Conservation (phyloP, 2,113 vertebrate genomes). For the Brienomyrus brachyistius region DNA sequence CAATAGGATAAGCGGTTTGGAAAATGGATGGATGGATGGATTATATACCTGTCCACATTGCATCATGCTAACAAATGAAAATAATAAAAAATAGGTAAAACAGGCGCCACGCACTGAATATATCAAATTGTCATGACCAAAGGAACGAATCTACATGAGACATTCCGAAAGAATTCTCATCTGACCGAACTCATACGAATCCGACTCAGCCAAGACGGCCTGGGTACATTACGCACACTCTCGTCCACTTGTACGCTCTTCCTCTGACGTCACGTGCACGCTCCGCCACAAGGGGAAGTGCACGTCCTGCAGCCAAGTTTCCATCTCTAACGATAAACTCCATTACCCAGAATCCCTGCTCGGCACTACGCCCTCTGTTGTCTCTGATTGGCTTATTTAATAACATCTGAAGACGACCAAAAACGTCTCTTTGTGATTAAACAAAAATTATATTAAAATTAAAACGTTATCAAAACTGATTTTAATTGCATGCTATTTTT, state of each 20-base stretch:
- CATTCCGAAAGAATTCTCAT: neutral
- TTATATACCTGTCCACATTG: no score
- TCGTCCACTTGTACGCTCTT: no score
- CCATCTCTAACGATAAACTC: neutral
- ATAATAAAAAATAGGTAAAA: no score
- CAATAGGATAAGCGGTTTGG: no score
- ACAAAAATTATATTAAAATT: neutral
- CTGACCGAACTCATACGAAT: neutral
- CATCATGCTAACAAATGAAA: no score
- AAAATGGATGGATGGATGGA: no score
- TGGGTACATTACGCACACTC: no score
- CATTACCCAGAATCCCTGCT: neutral
- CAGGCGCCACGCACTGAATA: no score
- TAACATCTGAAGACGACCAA: neutral
- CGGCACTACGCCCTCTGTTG: neutral
- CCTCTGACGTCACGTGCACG: no score
- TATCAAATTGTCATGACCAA: no score
- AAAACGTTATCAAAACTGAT: neutral
- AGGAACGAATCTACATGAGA: no score
- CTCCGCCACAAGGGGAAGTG: neutral
- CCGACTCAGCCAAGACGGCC: no score
- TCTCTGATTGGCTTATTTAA: neutral
- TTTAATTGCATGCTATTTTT: neutral
- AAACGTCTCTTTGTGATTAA: neutral
- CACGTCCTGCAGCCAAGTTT: neutral